Base-by-base conservation (phyloP, 2,888 invertebrate genomes). In the Drosophila testacea region DNA sequence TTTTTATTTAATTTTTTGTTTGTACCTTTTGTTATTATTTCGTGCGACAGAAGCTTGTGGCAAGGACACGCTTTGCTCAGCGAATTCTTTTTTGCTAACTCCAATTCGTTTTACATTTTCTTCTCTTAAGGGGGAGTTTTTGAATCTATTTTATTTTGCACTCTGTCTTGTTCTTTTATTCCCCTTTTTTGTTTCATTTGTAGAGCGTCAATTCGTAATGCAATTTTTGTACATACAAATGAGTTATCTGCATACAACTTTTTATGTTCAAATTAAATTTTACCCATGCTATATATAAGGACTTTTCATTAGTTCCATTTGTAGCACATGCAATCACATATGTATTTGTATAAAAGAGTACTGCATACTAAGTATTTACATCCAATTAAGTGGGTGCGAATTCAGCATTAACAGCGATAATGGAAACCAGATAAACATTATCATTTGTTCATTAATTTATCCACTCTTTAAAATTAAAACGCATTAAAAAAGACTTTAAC, bases 171-270 rank as follows among this genome's bases (percentile, higher is more conserved):
- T 52, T 51, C 41, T 30, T 39, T 67, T 36, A 22, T 27, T 34
- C 39, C 4, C 1, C 4, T 16, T 36, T 32, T 42, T 10, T 57
- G 44, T 27, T 34, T 42, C 28, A 44, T 39, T 38, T 48, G 56
- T 60, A 48, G 27, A 73, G 57, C 65, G 68, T 81, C 78, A 81
- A 74, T 70, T 77, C 61, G 69, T 79, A 66, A 75, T 79, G 76
- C 72, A 80, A 81, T 79, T 81, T 81, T 76, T 81, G 82, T 73
- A 76, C 82, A 79, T 82, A 70, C 76, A 81, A 80, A 81, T 76
- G 72, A 69, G 69, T 38, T 59, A 55, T 52, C 62, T 48, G 55
- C 13, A 32, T 51, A 44, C 65, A 63, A 65, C 46, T 60, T 79
- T 79, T 78, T 68, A 47, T 52, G 57, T 71, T 63, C 72, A 28